Evolutionary conservation across 1,140 invertebrate species (phyloP).

Genomic region (Heterodera carotae): DNA sequence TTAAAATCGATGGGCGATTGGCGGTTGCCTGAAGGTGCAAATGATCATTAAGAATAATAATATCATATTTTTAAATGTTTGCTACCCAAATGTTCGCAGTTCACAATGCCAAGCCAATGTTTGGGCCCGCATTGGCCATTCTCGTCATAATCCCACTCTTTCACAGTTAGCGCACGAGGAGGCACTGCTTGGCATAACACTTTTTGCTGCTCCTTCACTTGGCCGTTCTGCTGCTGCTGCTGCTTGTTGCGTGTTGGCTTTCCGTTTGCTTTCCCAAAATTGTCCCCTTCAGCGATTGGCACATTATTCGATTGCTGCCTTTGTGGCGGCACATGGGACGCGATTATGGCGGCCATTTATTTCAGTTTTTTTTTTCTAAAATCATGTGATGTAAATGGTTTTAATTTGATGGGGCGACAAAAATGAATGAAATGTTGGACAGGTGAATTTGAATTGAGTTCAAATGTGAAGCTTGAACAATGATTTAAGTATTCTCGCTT

Average conservation of each 20-base stretch:
- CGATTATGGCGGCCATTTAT: background rate
- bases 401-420: too few species aligned
- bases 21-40: conserved; percentile 33
- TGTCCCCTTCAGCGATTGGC: background rate
- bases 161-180: background rate
- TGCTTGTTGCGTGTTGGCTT: background rate
- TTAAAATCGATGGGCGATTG: conserved; percentile 62
- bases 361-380: background rate
- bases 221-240: background rate
- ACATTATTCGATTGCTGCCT: background rate
- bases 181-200: background rate
- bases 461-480: too few species aligned
- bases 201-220: conserved; percentile 8
- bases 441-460: too few species aligned
- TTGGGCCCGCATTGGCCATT: conserved; percentile 44
- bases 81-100: conserved; percentile 14
- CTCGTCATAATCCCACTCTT: conserved; percentile 39
- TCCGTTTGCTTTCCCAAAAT: background rate
- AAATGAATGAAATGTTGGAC: too few species aligned
- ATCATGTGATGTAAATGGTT: background rate
- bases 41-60: too few species aligned
- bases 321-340: background rate
- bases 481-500: too few species aligned
- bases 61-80: background rate
- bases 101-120: conserved; percentile 43